phyloP scores from a whole-genome alignment of 2,113 vertebrate genomes.

The Phalacrocorax aristotelis region DNA sequence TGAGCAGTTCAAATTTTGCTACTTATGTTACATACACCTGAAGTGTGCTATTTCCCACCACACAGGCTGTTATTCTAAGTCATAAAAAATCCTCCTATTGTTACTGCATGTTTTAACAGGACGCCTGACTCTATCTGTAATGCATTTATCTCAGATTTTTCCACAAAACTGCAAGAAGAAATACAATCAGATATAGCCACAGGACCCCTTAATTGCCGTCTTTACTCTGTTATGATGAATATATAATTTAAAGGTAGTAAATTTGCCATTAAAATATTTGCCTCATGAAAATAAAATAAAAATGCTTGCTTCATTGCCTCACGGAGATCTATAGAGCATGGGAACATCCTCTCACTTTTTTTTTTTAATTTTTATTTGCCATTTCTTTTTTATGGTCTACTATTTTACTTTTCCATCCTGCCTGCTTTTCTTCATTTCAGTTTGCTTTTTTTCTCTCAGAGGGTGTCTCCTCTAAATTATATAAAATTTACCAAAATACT shows the following conservation, averaged over 20 bases:
- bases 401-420: neutral
- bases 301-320: neutral
- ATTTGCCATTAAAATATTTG: neutral
- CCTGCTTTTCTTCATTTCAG: neutral
- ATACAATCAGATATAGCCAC: neutral
- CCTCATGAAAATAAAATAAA: neutral
- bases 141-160: neutral
- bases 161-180: neutral
- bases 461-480: neutral
- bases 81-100: neutral
- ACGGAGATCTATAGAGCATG: neutral
- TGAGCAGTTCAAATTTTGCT: neutral
- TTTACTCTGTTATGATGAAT: neutral
- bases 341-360: neutral
- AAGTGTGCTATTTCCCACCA: neutral
- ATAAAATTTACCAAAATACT: neutral
- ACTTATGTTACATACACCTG: neutral
- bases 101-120: neutral
- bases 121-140: neutral
- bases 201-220: neutral
- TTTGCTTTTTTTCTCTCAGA: neutral
- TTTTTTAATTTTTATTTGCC: neutral
- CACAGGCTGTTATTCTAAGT: neutral
- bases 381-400: neutral
- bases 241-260: neutral